phyloP scores from a whole-genome alignment of 2,797 vertebrate species.

The Bradypus variegatus region DNA sequence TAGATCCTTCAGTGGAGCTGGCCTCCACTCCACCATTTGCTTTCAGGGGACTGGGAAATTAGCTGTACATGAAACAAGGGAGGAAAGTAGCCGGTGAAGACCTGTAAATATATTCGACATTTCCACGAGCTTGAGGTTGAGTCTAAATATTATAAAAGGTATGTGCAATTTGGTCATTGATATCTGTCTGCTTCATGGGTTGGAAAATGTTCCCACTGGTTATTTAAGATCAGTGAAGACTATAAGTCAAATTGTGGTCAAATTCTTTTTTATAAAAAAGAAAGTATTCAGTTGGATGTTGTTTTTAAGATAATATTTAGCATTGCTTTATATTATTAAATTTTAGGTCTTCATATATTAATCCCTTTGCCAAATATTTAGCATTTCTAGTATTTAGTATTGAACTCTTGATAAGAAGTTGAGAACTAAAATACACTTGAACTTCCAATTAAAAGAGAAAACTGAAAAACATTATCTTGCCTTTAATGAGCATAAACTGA shows the following conservation, averaged over 20 bases:
- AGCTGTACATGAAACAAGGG: slow-evolving; percentile 40
- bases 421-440: not conserved
- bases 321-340: not conserved
- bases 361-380: not conserved
- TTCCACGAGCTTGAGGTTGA: slow-evolving; percentile 33
- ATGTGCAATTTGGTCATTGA: slow-evolving; percentile 9
- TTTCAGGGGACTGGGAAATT: slow-evolving; percentile 71
- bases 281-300: not conserved
- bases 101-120: slow-evolving; percentile 16
- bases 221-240: not conserved
- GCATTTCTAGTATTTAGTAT: slow-evolving; percentile 2
- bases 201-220: not conserved
- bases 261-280: not conserved
- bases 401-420: not conserved
- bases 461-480: not conserved
- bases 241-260: not conserved
- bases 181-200: not conserved
- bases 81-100: slow-evolving; percentile 44
- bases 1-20: slow-evolving; percentile 81
- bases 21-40: slow-evolving; percentile 77
- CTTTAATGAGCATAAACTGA: not conserved
- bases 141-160: slow-evolving; percentile 48
- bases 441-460: not conserved
- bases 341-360: not conserved
- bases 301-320: not conserved